Evolutionary conservation across 1,140 invertebrate species (phyloP).

Genomic region (Eriosoma lanigerum): DNA sequence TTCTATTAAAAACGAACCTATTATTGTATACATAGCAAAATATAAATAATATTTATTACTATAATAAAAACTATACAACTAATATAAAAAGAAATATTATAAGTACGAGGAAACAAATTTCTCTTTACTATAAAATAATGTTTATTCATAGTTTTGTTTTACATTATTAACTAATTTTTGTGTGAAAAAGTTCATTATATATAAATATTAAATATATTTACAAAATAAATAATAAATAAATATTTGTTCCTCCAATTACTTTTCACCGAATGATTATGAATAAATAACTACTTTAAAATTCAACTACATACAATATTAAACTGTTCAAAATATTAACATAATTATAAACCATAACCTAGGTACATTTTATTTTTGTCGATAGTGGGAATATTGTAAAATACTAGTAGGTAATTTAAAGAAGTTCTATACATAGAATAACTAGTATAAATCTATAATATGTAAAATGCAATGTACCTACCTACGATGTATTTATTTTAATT

Average conservation of each 20-base stretch:
- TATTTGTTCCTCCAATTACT: neutral
- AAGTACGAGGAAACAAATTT: neutral
- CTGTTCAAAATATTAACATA: no score
- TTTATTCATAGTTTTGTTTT: neutral
- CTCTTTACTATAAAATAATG: neutral
- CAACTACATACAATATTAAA: neutral
- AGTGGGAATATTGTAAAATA: no score
- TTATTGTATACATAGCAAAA: neutral
- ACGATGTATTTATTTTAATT: neutral
- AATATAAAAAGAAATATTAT: neutral
- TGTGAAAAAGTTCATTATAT: neutral
- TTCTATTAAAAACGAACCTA: neutral
- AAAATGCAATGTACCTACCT: neutral
- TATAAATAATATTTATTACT: conserved; percentile 44
- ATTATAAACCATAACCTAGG: no score
- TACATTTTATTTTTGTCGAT: no score
- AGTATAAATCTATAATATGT: no score
- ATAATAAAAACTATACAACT: conserved; percentile 34
- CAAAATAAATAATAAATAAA: neutral
- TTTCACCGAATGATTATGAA: neutral
- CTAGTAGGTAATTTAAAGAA: no score
- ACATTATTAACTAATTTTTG: neutral
- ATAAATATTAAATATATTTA: neutral
- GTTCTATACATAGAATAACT: no score
- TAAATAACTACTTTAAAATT: neutral